Evolutionary conservation across 2,113 vertebrate species (phyloP), one percentile per base, ranked within the genome.

Genomic region (Jacana jacana): DNA sequence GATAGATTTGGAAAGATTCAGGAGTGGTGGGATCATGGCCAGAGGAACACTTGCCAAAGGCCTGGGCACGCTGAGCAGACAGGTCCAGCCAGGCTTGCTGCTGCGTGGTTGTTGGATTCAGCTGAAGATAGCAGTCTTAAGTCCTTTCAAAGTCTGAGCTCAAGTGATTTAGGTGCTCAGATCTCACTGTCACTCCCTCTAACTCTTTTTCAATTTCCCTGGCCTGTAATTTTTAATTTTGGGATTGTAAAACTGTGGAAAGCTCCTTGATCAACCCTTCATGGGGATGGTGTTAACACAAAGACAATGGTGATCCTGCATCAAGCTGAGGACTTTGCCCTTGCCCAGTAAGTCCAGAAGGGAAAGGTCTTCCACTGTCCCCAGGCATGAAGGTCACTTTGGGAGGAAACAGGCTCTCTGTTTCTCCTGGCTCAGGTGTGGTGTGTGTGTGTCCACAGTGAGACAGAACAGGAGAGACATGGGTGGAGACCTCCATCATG

Each of bases 31-130:
- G 54, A 40, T 27, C 31, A 10, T 0, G 48, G 28, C 24, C 40
- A 35, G 42, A 7, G 35, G 37, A 8, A 33, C 17, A 52, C 51
- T 66, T 5, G 7, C 30, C 5, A 5, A 39, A 24, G 18, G 15
- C 37, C 57, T 1, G 2, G 33, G 3, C 39, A 25, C 0, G 1
- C n/a, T 73, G 75, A 44, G 35, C 39, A 3, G 1, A 4, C 66
- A 70, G 60, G 49, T 80, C 49, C 3, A 5, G 9, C 64, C 42
- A 58, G 76, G 25, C 51, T 82, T 58, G 13, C 60, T 88, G 51
- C 40, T 40, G 1, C 2, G 7, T 39, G 18, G 9, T 52, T 22
- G 12, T 7, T 88, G 49, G 52, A 16, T 28, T 5, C 9, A 19
- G 42, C 6, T 51, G 31, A 17, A 66, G n/a, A 18, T 5, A 24